Evolutionary conservation across 2,888 invertebrate genomes (phyloP), one percentile per base, ranked within the genome.

Genomic region (Petrophora chlorosata): DNA sequence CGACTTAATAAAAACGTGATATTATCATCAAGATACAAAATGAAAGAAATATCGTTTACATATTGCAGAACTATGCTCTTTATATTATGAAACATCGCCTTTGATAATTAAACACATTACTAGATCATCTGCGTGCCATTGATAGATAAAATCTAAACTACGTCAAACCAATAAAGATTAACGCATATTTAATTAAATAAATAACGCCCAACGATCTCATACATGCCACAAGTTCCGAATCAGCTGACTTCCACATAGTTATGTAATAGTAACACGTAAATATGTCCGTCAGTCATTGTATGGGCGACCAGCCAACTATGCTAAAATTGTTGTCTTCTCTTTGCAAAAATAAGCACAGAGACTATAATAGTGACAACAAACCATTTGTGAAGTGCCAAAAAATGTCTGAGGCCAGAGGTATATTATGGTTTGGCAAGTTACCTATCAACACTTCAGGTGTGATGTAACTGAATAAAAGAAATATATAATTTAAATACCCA

Each of bases 251-350:
- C 23, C 30, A 25, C 40, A 35, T 25, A 10, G 13, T 22, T 14
- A 13, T n/a, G 14, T n/a, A 25, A 17, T 8, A 15, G 23, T 23
- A 26, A 13, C 5, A 17, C n/a, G 29, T 28, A 15, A 33, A 39
- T 13, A 26, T 34, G 42, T 32, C 43, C 14, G 32, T 39, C 43
- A 29, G 22, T 53, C 50, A 41, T 49, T 53, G 47, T 34, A 44
- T 66, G 70, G 49, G 72, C 70, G 35, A 13, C 9, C 14, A 13
- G 68, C 72, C 72, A 72, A 68, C 51, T 47, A 52, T 54, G 54
- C 58, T 53, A 59, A 59, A 67, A 61, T 61, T 59, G 59, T 53
- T 42, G 36, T 42, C 40, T 19, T 10, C 14, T 42, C 40, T 19
- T 10, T 10, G 16, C 32, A 34, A 36, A 44, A 48, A 44, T 39